phyloP scores from a whole-genome alignment of 1,140 invertebrate genomes.

The Andricus grossulariae region DNA sequence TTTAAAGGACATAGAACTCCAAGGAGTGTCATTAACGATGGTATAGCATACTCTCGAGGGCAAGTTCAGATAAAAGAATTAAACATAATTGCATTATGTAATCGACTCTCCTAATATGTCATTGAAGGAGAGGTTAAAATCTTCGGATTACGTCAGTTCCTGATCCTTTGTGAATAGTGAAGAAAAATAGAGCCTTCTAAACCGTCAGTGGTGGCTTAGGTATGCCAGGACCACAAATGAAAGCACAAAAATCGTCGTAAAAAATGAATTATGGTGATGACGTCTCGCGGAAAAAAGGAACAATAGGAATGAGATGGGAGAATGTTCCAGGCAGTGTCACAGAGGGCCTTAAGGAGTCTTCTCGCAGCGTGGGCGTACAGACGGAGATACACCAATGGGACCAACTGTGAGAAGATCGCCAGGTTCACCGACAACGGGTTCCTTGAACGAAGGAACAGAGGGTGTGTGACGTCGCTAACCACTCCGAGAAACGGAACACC shows the following conservation, averaged over 20 bases:
- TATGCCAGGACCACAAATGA: conserved; percentile 26
- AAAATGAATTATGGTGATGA: conserved; percentile 55
- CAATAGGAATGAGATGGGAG: conserved; percentile 11
- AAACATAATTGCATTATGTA: background rate
- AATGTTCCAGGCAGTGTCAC: too few species aligned
- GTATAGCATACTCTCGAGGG: background rate
- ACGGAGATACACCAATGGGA: conserved; percentile 48
- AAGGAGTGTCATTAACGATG: conserved; percentile 17
- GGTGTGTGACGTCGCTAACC: conserved; percentile 26
- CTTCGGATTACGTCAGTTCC: background rate
- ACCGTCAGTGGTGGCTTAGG: conserved; percentile 8
- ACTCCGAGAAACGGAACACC: conserved; percentile 60
- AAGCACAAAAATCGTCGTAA: conserved; percentile 41
- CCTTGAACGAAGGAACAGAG: conserved; percentile 18
- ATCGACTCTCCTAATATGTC: too few species aligned
- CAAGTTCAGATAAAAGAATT: background rate
- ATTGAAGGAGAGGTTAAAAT: too few species aligned
- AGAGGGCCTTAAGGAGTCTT: background rate
- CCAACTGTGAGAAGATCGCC: conserved; percentile 24
- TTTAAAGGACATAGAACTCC: conserved; percentile 23
- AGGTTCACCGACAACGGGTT: conserved; percentile 56
- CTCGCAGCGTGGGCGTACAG: conserved; percentile 55
- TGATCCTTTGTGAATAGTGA: background rate
- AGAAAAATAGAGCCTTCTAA: conserved; percentile 30
- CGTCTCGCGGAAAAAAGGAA: conserved; percentile 40